phyloP scores from a whole-genome alignment of 2,113 vertebrate species.

The Orientallactaga bullata region DNA sequence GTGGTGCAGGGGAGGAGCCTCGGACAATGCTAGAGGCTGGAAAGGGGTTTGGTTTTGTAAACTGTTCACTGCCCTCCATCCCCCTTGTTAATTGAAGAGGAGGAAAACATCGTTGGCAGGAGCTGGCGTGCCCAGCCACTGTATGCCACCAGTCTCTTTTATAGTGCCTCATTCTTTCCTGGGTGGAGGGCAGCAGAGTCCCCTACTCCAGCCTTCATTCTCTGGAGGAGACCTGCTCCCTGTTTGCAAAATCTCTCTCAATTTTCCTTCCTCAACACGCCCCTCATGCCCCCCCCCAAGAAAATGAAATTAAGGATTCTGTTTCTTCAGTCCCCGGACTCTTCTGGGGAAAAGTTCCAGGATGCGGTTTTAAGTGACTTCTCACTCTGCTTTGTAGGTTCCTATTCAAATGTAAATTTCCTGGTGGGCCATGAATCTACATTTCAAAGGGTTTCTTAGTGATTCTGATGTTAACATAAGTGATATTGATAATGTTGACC shows the following conservation, averaged over 20 bases:
- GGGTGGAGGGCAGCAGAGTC: background rate
- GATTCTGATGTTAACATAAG: background rate
- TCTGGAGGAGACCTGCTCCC: background rate
- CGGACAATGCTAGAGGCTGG: background rate
- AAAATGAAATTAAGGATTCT: background rate
- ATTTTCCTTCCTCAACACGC: too few species aligned
- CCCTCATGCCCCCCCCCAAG: too few species aligned
- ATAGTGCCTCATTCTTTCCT: background rate
- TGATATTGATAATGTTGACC: too few species aligned
- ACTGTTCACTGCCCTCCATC: background rate
- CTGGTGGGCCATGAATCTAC: background rate
- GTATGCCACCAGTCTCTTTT: background rate
- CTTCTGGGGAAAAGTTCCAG: background rate
- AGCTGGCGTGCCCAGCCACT: background rate
- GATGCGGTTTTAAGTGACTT: too few species aligned
- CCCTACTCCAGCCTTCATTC: background rate
- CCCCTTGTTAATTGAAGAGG: background rate
- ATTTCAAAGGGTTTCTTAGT: background rate
- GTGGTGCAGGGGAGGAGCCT: slow-evolving; percentile 66
- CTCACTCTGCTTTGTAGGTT: too few species aligned
- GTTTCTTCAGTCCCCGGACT: background rate
- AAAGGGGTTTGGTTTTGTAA: slow-evolving; percentile 22
- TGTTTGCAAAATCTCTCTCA: background rate
- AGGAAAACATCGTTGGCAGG: background rate
- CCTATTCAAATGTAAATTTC: slow-evolving; percentile 52